A percentile compares a stretch with the other conserved stretches of the same genome.
These are phyloP conservation scores for Eupithecia tripunctaria DNA, from an alignment of 2,888 invertebrate genomes.

Conservation along the genomic window DNA sequence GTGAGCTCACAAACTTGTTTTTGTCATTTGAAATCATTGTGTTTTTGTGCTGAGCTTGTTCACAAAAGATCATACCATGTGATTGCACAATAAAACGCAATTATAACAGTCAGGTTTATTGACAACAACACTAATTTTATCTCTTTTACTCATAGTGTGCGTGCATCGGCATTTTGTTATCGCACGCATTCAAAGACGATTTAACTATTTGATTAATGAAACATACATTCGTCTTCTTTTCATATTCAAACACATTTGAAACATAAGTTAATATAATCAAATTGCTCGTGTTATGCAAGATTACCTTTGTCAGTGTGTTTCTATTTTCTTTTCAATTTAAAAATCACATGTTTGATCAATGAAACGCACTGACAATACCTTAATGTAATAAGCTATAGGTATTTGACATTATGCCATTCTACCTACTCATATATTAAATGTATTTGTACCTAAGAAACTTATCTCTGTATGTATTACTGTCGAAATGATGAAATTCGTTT, in stretches of 20 bases:
- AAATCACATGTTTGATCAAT: background rate
- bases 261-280: background rate
- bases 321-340: conserved; percentile 7
- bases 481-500: background rate
- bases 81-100: too few species aligned
- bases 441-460: background rate
- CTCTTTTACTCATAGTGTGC: too few species aligned
- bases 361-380: conserved; percentile 20
- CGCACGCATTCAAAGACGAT: too few species aligned
- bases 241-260: background rate
- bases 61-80: too few species aligned
- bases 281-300: conserved; percentile 17
- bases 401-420: background rate
- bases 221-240: background rate
- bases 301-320: conserved; percentile 23
- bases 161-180: too few species aligned
- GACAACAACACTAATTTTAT: too few species aligned
- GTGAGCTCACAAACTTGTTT: too few species aligned
- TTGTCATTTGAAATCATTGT: too few species aligned
- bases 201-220: too few species aligned
- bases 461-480: background rate
- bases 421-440: background rate
- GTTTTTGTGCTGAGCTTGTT: too few species aligned
- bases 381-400: background rate
- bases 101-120: too few species aligned